phyloP scores from a whole-genome alignment of 2,113 vertebrate genomes.

The Aythya baeri region DNA sequence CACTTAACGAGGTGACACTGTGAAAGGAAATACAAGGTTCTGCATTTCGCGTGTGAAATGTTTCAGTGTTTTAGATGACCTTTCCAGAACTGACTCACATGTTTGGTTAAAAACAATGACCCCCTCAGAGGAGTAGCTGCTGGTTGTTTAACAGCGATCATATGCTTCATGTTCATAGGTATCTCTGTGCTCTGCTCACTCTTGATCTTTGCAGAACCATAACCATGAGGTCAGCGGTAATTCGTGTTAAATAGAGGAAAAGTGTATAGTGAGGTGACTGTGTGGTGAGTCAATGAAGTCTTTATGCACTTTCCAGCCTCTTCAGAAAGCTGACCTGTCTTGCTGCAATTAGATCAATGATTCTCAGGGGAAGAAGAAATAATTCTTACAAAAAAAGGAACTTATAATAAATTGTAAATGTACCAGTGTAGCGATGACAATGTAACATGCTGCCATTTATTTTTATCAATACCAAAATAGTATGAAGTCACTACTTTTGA shows the following conservation, averaged over 20 bases:
- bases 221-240: neutral
- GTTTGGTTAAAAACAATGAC: constrained; percentile 9
- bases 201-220: neutral
- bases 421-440: neutral
- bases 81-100: neutral
- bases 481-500: neutral
- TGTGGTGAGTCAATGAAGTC: neutral
- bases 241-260: neutral
- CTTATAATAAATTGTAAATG: neutral
- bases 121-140: neutral
- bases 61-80: neutral
- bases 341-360: neutral
- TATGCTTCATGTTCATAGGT: neutral
- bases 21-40: neutral
- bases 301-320: neutral
- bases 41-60: neutral
- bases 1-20: neutral
- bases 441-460: neutral
- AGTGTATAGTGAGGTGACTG: neutral
- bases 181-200: neutral
- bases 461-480: neutral
- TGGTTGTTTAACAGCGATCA: neutral
- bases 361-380: too few relatives aligned
- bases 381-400: neutral
- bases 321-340: neutral